Base-by-base conservation (phyloP, 2,797 vertebrate genomes). In the Acanthurus leucopareius region DNA sequence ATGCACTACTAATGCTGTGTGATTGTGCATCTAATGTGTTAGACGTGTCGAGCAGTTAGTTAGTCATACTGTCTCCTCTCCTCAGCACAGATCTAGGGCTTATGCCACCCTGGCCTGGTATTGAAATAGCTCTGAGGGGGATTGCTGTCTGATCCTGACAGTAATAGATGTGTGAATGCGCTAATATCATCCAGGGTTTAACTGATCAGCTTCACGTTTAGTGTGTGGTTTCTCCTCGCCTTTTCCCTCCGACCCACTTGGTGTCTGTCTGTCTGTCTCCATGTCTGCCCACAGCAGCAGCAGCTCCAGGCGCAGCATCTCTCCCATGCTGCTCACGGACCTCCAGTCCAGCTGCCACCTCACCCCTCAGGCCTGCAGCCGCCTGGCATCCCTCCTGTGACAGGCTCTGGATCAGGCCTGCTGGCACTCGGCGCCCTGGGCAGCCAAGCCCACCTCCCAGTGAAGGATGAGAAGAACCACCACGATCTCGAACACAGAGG, bases 401-500 rank as follows among this genome's bases (percentile, higher is more conserved):
- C 95, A 0, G 97, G 96, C 79, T 90, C 96, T 35, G 96, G 96
- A 83, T 97, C 97, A 0, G 97, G 97, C 80, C 95, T 98, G 83
- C 93, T 99, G 86, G 97, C 97, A 0, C 94, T 99, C 0, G 97
- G 98, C 0, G 97, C 97, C 10, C 94, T 99, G 86, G 97, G 98
- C 69, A 96, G 97, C 92, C 98, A 98, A 92, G 96, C 97, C 0
- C 97, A 98, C 90, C 94, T 99, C 69, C 94, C 97, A 0, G 97
- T 98, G 82, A 98, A 98, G 88, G 97, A 99, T 0, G 98, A 99
- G 94, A 98, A 99, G 90, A 98, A 98, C 88, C 97, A 98, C 80
- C 97, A 98, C 1, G 98, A 99, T 66, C 93, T 98, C 45, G 98
- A 99, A 84, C 97, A 97, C 92, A 91, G 98, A 97, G 98, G 98